Base-by-base conservation (phyloP, 2,113 vertebrate genomes). In the Lichenostomus cassidix region DNA sequence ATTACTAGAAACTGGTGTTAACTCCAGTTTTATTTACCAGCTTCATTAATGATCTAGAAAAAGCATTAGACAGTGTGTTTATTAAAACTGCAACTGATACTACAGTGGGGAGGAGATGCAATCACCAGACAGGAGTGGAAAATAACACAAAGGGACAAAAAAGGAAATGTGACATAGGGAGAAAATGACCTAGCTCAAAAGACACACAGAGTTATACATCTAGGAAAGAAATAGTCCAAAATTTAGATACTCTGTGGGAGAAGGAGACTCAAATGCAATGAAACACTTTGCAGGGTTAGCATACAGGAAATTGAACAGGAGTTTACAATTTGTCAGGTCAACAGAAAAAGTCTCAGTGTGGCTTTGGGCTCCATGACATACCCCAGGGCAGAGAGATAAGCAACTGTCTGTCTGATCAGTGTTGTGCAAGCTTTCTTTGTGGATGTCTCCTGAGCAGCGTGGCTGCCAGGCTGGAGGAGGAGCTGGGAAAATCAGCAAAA, bases 41-140 rank as follows among this genome's bases (percentile, higher is more conserved):
- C 80, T 93, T 96, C 92, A 94, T 93, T 96, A 96, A 96, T 87
- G 92, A 92, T 84, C 92, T 90, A 96, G 95, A 93, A 95, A 96
- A 93, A 90, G 49, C 69, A 86, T 80, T 70, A 96, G 87, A 63
- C 85, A 75, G 73, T 7, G 1, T 53, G 41, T 90, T 96, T 96
- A 96, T 95, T 95, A 96, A 96, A 94, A 92, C 73, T 60, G 83
- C 85, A 95, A 55, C 59, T 78, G 88, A 90, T 94, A 86, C 64
- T 93, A 33, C 8, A 5, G 24, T 77, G 73, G 44, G 90, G 83
- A 95, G 87, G 75, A 90, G 75, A 96, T 33, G 49, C 90, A 86
- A 68, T 92, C 69, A 90, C 27, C 59, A 77, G 79, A 52, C 59
- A 87, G 82, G 56, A 94, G 20, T 28, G 53, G 50, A 89, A 94